Evolutionary conservation across 2,113 vertebrate species (phyloP).

Genomic region (Poeciliopsis turrubarensis): DNA sequence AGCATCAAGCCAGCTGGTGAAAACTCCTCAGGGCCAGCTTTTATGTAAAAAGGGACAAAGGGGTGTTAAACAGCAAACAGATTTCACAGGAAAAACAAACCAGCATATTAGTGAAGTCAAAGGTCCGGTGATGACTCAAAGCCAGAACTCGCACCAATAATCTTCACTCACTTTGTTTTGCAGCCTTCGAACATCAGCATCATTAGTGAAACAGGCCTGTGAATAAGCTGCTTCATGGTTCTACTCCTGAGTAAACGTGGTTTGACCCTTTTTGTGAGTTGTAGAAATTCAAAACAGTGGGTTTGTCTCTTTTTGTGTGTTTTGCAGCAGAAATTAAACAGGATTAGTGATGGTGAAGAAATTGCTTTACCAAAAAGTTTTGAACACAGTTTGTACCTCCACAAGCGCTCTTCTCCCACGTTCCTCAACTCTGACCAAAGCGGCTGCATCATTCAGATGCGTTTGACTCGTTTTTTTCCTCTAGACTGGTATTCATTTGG

Average conservation of each 20-base stretch:
- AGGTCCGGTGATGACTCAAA: constrained; percentile 1
- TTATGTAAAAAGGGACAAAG: constrained; percentile 4
- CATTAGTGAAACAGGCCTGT: no score
- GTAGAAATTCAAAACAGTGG: not conserved
- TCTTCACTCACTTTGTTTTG: not conserved
- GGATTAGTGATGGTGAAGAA: no score
- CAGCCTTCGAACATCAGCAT: not conserved
- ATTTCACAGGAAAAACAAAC: not conserved
- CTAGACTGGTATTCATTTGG: no score
- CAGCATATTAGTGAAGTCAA: not conserved
- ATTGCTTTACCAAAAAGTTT: not conserved
- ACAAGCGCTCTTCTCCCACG: not conserved
- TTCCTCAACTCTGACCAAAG: not conserved
- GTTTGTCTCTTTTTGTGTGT: not conserved
- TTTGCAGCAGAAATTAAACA: no score
- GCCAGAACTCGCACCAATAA: not conserved
- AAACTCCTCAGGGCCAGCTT: not conserved
- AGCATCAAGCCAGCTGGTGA: not conserved
- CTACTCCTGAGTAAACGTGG: no score
- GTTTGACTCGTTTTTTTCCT: not conserved
- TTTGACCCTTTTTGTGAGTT: not conserved
- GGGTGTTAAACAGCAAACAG: not conserved
- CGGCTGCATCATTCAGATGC: no score
- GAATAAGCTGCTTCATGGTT: no score
- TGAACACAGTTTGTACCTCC: not conserved